Conservation (phyloP, 2,888 invertebrate species). For the Anoplius nigerrimus region DNA sequence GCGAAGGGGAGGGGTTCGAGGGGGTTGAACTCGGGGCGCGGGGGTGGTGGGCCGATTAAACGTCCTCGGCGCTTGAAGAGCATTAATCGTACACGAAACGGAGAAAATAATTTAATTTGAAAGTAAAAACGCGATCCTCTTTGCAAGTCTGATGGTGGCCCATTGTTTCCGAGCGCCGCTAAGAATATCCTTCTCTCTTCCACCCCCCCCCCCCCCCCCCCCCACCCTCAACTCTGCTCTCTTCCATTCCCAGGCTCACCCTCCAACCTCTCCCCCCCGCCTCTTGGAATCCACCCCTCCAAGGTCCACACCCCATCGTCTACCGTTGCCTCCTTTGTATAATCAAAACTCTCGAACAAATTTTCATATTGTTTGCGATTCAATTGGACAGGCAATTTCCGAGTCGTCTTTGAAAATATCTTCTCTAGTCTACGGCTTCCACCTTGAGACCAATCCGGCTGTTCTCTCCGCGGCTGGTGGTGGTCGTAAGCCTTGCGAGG, state of each 20-base stretch:
- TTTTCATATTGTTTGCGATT: constrained; percentile 74
- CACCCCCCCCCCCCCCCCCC: constrained; percentile 14
- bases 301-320: constrained; percentile 44
- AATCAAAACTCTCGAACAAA: constrained; percentile 74
- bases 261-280: constrained; percentile 17
- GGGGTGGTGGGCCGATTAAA: constrained; percentile 64
- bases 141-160: constrained; percentile 72
- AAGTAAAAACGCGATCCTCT: constrained; percentile 71
- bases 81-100: constrained; percentile 71
- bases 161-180: constrained; percentile 68
- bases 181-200: constrained; percentile 62
- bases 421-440: constrained; percentile 43
- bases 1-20: constrained; percentile 2
- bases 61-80: constrained; percentile 59
- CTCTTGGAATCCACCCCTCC: no score
- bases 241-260: constrained; percentile 27
- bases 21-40: no score
- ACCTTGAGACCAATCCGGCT: constrained; percentile 14
- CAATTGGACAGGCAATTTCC: constrained; percentile 74
- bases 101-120: constrained; percentile 72
- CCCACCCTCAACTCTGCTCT: constrained; percentile 28
- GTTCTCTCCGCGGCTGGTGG: constrained; percentile 10
- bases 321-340: constrained; percentile 69
- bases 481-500: constrained; percentile 18
- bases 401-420: constrained; percentile 70